phyloP scores from a whole-genome alignment of 2,888 invertebrate genomes.

The Stomorhina lunata region DNA sequence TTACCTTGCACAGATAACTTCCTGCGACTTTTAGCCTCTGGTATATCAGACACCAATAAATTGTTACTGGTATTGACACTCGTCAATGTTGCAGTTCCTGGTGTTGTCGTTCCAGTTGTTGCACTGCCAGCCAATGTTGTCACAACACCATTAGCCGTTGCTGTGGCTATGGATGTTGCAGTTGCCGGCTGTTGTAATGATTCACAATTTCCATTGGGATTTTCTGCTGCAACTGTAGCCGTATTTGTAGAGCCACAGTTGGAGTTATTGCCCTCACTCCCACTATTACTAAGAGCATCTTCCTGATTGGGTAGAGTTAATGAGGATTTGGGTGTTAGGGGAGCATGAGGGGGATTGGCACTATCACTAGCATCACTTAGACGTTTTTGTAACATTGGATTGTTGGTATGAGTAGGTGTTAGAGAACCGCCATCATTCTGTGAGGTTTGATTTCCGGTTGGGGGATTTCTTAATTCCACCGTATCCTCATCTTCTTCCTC shows the following conservation, averaged over 20 bases:
- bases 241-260: slow-evolving; percentile 60
- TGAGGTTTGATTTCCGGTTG: too few species aligned
- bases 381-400: slow-evolving; percentile 21
- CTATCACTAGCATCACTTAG: slow-evolving; percentile 55
- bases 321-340: slow-evolving; percentile 72
- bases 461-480: slow-evolving; percentile 48
- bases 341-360: slow-evolving; percentile 62
- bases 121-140: slow-evolving; percentile 50
- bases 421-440: background rate
- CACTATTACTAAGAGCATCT: slow-evolving; percentile 72
- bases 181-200: slow-evolving; percentile 35
- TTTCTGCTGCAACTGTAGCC: slow-evolving; percentile 26
- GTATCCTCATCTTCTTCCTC: slow-evolving; percentile 75
- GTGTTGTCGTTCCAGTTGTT: background rate
- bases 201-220: slow-evolving; percentile 58
- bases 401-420: background rate
- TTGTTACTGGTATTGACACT: slow-evolving; percentile 67
- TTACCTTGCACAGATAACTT: slow-evolving; percentile 80
- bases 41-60: slow-evolving; percentile 73
- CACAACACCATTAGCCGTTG: slow-evolving; percentile 27
- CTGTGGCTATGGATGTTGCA: slow-evolving; percentile 35
- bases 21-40: slow-evolving; percentile 74
- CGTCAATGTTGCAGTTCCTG: slow-evolving; percentile 29
- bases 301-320: slow-evolving; percentile 72
- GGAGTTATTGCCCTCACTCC: slow-evolving; percentile 72